Evolutionary conservation across 2,113 vertebrate species (phyloP).

Genomic region (Eidolon helvum): DNA sequence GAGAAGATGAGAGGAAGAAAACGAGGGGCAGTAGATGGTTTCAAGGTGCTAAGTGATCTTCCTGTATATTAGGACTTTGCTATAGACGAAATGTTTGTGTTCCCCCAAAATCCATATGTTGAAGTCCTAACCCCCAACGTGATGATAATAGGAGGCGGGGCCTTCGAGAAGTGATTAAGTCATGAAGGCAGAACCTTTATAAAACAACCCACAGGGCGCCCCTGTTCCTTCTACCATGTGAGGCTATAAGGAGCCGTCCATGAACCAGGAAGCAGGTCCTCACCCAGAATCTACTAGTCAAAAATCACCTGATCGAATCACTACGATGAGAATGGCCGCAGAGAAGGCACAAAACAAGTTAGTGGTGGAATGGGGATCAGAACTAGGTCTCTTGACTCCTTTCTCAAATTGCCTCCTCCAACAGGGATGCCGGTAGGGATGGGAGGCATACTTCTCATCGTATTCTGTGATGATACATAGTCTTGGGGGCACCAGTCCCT

Average conservation of each 20-base stretch:
- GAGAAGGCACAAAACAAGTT: background rate
- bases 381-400: background rate
- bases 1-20: background rate
- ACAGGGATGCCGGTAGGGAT: background rate
- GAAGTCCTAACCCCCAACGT: background rate
- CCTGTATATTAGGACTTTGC: background rate
- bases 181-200: background rate
- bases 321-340: background rate
- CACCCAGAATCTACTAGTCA: background rate
- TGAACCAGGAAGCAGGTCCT: background rate
- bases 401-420: background rate
- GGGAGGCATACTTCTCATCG: background rate
- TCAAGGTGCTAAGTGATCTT: background rate
- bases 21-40: background rate
- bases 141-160: background rate
- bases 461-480: too few species aligned
- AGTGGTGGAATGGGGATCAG: background rate
- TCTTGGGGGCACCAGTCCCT: background rate
- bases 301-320: background rate
- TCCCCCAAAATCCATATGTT: background rate
- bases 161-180: background rate
- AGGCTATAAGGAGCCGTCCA: background rate
- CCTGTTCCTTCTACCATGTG: background rate
- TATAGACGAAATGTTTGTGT: too few species aligned
- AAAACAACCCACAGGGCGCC: background rate